These are phyloP conservation scores for Dasypogon diadema DNA, from an alignment of 2,888 invertebrate genomes.

Conservation along the genomic window DNA sequence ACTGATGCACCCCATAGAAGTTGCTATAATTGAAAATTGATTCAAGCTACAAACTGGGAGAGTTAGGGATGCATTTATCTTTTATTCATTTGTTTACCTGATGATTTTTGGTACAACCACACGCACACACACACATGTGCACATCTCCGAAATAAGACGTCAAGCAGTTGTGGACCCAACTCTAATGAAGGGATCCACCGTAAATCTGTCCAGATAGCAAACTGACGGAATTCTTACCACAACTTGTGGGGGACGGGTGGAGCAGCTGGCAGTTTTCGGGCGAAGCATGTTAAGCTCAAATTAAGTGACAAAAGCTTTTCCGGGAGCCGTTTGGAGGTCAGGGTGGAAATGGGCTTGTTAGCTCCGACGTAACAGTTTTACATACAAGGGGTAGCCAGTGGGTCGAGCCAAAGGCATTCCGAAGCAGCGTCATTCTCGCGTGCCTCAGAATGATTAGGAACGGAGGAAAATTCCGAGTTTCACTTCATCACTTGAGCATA, in stretches of 20 bases:
- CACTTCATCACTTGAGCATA: slow-evolving; percentile 46
- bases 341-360: slow-evolving; percentile 40
- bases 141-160: background rate
- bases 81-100: slow-evolving; percentile 34
- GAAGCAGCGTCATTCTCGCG: slow-evolving; percentile 37
- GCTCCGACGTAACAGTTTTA: background rate
- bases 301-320: slow-evolving; percentile 41
- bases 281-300: slow-evolving; percentile 10
- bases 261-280: background rate
- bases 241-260: background rate
- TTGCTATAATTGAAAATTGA: slow-evolving; percentile 50
- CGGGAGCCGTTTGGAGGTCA: slow-evolving; percentile 6
- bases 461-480: slow-evolving; percentile 16
- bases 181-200: background rate
- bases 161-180: background rate
- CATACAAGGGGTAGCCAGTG: background rate
- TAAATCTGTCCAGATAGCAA: background rate
- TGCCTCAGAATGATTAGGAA: slow-evolving; percentile 21
- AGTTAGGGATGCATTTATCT: slow-evolving; percentile 4
- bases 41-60: background rate
- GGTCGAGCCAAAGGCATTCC: slow-evolving; percentile 6
- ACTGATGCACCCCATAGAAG: slow-evolving; percentile 43
- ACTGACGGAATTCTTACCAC: background rate
- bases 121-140: background rate
- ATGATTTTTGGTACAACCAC: background rate